Evolutionary conservation across 2,797 vertebrate genomes (phyloP).

Genomic region (Myripristis jacobus): DNA sequence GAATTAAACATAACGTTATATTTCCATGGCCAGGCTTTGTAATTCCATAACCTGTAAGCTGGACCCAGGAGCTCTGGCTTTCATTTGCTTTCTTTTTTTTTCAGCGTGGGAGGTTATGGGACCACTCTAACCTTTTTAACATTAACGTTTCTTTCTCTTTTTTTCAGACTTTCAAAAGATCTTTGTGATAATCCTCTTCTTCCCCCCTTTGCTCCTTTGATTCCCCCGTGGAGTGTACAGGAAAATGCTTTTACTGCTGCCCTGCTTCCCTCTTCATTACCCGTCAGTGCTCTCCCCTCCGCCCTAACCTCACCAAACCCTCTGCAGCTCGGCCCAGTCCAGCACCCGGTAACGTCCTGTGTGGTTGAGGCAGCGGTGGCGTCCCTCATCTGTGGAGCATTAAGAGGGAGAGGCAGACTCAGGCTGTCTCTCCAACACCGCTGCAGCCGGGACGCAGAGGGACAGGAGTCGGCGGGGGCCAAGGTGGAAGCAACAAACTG

Average conservation of each 20-base stretch:
- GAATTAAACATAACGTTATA: constrained; percentile 60
- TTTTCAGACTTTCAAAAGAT: constrained; percentile 51
- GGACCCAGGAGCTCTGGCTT: constrained; percentile 64
- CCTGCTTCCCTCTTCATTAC: constrained; percentile 5
- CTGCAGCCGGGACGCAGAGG: constrained; percentile 42
- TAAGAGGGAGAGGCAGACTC: constrained; percentile 74
- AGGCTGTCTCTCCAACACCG: constrained; percentile 71
- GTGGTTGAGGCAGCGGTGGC: constrained; percentile 49
- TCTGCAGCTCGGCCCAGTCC: not conserved
- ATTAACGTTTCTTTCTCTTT: constrained; percentile 31
- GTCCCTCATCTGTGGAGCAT: constrained; percentile 75
- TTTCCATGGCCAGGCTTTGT: constrained; percentile 43
- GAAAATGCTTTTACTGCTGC: constrained; percentile 58
- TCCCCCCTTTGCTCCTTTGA: constrained; percentile 40
- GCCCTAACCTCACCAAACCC: constrained; percentile 19
- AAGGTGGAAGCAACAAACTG: not conserved
- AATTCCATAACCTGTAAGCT: constrained; percentile 53
- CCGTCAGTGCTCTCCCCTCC: constrained; percentile 31
- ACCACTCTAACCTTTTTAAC: constrained; percentile 66
- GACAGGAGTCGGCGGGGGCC: no score
- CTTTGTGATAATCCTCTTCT: constrained; percentile 64
- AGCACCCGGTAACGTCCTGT: constrained; percentile 57
- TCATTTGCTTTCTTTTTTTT: constrained; percentile 61
- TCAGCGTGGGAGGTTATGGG: constrained; percentile 57
- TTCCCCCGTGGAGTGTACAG: constrained; percentile 54